phyloP scores from a whole-genome alignment of 2,113 vertebrate species.

The Myotis yumanensis region DNA sequence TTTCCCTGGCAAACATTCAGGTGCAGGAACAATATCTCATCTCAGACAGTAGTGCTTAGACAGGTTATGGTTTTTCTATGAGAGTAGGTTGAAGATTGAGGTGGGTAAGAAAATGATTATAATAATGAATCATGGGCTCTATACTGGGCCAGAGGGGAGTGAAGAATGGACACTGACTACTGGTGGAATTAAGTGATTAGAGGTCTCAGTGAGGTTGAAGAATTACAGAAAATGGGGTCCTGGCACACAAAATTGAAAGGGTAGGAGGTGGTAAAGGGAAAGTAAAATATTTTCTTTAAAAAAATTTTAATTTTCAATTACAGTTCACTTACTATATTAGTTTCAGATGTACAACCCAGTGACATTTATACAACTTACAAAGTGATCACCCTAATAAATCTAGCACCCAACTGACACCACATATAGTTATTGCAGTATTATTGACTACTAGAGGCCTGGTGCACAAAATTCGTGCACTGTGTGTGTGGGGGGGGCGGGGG shows the following conservation, averaged over 20 bases:
- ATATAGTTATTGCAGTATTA: not conserved
- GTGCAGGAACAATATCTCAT: not conserved
- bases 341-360: not conserved
- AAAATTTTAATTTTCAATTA: not conserved
- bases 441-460: not conserved
- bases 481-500: too few relatives aligned
- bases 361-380: not conserved
- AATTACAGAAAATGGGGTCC: not conserved
- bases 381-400: not conserved
- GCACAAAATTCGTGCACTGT: not conserved
- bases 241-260: not conserved
- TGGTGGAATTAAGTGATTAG: not conserved
- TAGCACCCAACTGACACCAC: not conserved
- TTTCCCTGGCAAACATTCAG: not conserved
- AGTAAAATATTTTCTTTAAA: not conserved
- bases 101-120: not conserved
- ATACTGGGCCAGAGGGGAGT: not conserved
- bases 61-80: conserved; percentile 1
- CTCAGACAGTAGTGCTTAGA: not conserved
- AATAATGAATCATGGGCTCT: not conserved
- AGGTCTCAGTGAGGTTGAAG: not conserved
- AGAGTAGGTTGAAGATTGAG: not conserved
- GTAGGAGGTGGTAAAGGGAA: not conserved
- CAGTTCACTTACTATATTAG: not conserved
- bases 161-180: not conserved